These are phyloP conservation scores for Paedocypris micromegethes DNA, from an alignment of 2,797 vertebrate genomes.

Conservation along the genomic window DNA sequence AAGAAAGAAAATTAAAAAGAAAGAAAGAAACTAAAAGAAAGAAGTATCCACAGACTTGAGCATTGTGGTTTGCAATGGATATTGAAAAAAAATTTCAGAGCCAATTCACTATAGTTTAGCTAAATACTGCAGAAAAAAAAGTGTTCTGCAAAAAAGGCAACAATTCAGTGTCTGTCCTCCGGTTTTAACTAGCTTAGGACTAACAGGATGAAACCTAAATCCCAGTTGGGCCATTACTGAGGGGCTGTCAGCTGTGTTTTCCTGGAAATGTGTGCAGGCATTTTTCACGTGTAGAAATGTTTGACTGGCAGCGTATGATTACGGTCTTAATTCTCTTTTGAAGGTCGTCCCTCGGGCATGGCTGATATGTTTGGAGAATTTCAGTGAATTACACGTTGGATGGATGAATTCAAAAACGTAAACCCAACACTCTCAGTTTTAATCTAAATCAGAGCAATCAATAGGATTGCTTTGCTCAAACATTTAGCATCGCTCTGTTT, in stretches of 20 bases:
- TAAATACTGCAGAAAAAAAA: neutral
- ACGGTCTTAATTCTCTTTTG: slow-evolving; percentile 26
- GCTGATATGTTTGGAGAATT: neutral
- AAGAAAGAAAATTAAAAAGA: too few species aligned
- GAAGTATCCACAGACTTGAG: too few species aligned
- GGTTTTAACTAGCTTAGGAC: slow-evolving; percentile 21
- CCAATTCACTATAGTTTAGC: too few species aligned
- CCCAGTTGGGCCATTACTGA: slow-evolving; percentile 19
- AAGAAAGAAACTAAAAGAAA: too few species aligned
- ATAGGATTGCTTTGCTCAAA: too few species aligned
- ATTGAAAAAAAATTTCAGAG: slow-evolving; percentile 1
- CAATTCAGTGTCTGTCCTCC: slow-evolving; percentile 16
- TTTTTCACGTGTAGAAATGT: slow-evolving; percentile 29
- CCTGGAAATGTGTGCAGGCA: slow-evolving; percentile 42
- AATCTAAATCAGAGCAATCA: too few species aligned
- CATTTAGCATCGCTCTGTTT: too few species aligned
- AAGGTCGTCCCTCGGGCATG: neutral
- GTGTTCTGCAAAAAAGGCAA: neutral
- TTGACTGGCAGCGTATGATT: slow-evolving; percentile 22
- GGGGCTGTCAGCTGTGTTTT: slow-evolving; percentile 34
- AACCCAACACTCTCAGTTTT: too few species aligned
- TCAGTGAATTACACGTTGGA: neutral
- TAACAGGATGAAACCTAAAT: slow-evolving; percentile 46
- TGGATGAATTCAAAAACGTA: neutral
- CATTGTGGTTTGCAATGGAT: neutral